Conservation (phyloP, 2,888 invertebrate genomes). For the Malthinus seriepunctatus region DNA sequence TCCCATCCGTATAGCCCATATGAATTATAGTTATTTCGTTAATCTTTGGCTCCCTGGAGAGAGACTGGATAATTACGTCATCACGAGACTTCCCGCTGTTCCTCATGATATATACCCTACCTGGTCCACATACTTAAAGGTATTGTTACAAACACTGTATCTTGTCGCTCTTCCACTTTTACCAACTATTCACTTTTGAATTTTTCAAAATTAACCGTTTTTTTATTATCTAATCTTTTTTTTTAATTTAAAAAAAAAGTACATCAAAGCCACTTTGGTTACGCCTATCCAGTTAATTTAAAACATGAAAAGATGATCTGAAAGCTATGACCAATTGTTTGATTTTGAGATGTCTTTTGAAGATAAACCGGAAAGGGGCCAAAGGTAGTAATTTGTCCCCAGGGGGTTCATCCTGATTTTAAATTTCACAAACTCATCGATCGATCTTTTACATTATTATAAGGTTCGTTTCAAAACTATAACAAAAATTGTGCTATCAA, state of each 20-base stretch:
- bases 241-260: constrained; percentile 6
- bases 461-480: not conserved
- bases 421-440: constrained; percentile 6
- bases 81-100: constrained; percentile 44
- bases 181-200: constrained; percentile 24
- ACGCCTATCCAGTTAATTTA: constrained; percentile 19
- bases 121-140: constrained; percentile 40
- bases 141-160: constrained; percentile 49
- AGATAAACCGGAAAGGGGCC: constrained; percentile 30
- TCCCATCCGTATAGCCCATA: constrained; percentile 39
- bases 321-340: constrained; percentile 16
- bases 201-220: constrained; percentile 15
- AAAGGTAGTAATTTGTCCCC: constrained; percentile 35
- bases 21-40: constrained; percentile 51
- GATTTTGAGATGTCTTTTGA: constrained; percentile 10
- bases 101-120: constrained; percentile 44
- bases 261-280: constrained; percentile 18
- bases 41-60: constrained; percentile 48
- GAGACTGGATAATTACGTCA: constrained; percentile 51
- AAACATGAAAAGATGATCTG: constrained; percentile 6
- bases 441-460: constrained; percentile 12
- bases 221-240: constrained; percentile 1
- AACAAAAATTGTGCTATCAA: not conserved
- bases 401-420: constrained; percentile 27
- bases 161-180: constrained; percentile 44